phyloP scores from a whole-genome alignment of 2,888 invertebrate species.

The Trissolcus japonicus region DNA sequence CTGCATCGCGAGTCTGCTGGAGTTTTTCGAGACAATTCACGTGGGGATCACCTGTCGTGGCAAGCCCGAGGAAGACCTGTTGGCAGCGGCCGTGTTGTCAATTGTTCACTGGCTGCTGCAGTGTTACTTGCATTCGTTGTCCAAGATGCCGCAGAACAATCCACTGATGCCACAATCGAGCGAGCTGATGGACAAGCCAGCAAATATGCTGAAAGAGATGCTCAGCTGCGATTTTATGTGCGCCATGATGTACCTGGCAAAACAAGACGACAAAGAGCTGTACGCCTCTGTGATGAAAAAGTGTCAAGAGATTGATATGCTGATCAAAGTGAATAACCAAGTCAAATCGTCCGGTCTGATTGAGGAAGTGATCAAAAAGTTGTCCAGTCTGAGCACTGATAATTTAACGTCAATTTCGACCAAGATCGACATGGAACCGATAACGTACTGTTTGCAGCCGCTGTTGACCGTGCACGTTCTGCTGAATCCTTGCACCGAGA shows the following conservation, averaged over 20 bases:
- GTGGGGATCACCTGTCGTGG: constrained; percentile 83
- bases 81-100: constrained; percentile 89
- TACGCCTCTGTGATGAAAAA: constrained; percentile 84
- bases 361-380: constrained; percentile 80
- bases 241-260: constrained; percentile 89
- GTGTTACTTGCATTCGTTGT: constrained; percentile 80
- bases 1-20: constrained; percentile 90
- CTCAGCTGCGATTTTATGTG: constrained; percentile 85
- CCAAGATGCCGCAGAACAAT: constrained; percentile 71
- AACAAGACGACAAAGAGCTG: constrained; percentile 85
- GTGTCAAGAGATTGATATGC: constrained; percentile 84
- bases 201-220: constrained; percentile 82
- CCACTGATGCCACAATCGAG: constrained; percentile 77
- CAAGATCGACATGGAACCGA: constrained; percentile 80
- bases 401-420: constrained; percentile 77
- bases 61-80: constrained; percentile 90
- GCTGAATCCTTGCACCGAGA: constrained; percentile 89
- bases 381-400: constrained; percentile 81
- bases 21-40: constrained; percentile 86
- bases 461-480: constrained; percentile 90
- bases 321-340: constrained; percentile 79
- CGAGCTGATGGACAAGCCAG: constrained; percentile 84
- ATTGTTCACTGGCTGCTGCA: constrained; percentile 89
- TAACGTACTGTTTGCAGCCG: constrained; percentile 87
- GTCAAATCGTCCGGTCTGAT: constrained; percentile 79